Base-by-base conservation (phyloP, 2,113 vertebrate genomes). In the Grammomys surdaster region DNA sequence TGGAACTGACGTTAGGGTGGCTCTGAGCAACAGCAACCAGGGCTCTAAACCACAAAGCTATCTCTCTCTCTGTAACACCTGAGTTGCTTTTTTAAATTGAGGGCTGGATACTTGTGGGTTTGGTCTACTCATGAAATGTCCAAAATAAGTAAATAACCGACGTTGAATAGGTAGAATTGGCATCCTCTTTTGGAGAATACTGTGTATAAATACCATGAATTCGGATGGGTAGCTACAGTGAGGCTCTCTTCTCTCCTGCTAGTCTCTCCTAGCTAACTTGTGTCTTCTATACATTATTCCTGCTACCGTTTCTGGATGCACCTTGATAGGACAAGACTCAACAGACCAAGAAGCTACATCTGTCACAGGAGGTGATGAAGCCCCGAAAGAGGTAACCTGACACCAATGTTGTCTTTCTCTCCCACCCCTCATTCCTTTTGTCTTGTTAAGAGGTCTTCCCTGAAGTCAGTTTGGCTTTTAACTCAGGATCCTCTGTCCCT, bases 311-410 rank as follows among this genome's bases (percentile, higher is more conserved):
- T 98, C 97, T 97, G 96, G 54, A 85, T 96, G 94, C 56, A 33
- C 87, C 51, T 96, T 96, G 70, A 69, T 36, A 85, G 98, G 97
- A 22, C 20, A 82, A 91, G 93, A 75, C 85, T 95, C 98, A 93
- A 33, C 91, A 93, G 98, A 97, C 7, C 95, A 26, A 77, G 96
- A 81, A 94, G 95, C 22, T 94, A 80, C 19, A 36, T 96, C 76
- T 84, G 12, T 36, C 63, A 76, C 60, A 91, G 97, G 56, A 67
- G 33, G 36, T 78, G 69, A 97, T 63, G 70, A 82, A 76, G 63
- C 93, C 43, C 88, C 91, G 56, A 96, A 98, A 87, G 96, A 98
- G 97, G 98, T 99, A 97, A 93, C n/a, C 3, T 78, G 33, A 90
- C 31, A 16, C 67, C 31, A 69, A 2, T 36, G 31, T 88, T 40